Percentiles rank a stretch among this genome's conserved stretches.
Evolutionary conservation across 2,797 vertebrate genomes (phyloP).

Genomic region (Erpetoichthys calabaricus): DNA sequence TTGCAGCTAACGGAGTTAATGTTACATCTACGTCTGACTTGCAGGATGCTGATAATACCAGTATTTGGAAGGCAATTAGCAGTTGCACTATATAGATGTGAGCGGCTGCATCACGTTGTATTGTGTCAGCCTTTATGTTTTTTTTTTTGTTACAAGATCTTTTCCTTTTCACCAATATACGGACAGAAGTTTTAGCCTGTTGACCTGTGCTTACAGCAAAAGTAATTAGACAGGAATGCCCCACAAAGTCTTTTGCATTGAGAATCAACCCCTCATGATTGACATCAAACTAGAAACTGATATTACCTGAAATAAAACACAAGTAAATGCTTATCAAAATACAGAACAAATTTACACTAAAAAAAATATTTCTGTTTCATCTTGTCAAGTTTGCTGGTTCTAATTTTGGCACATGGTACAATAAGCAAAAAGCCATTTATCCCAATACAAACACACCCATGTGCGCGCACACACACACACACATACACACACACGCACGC

Average conservation of each 20-base stretch:
- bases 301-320: constrained; percentile 27
- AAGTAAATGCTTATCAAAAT: constrained; percentile 36
- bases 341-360: constrained; percentile 26
- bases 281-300: constrained; percentile 9
- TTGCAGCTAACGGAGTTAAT: no score
- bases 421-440: constrained; percentile 43
- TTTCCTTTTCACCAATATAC: neutral
- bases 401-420: constrained; percentile 76
- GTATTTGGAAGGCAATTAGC: no score
- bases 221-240: constrained; percentile 7
- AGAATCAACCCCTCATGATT: constrained; percentile 12
- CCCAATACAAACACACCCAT: neutral
- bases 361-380: constrained; percentile 36
- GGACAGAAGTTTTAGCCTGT: constrained; percentile 12
- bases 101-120: no score
- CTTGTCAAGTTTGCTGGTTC: constrained; percentile 58
- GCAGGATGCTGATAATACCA: no score
- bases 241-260: constrained; percentile 7
- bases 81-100: no score
- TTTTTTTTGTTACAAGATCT: no score
- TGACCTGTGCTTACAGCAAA: constrained; percentile 13
- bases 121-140: no score
- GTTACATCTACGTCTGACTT: no score
- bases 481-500: neutral
- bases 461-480: neutral